These are phyloP conservation scores for Athrips mouffetella DNA, from an alignment of 2,888 invertebrate species.

Conservation along the genomic window DNA sequence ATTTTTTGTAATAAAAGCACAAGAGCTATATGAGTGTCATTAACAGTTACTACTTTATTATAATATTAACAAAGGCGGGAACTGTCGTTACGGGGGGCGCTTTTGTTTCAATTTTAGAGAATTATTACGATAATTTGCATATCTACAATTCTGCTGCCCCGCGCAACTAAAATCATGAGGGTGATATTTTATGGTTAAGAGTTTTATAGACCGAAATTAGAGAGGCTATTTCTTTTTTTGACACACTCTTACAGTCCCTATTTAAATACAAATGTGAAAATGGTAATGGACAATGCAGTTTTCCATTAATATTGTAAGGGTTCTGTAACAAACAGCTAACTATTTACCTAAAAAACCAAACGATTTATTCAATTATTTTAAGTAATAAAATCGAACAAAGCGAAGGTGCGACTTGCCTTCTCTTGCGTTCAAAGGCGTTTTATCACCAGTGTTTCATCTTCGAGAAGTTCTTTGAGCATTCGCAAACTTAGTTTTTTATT, in stretches of 20 bases:
- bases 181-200: slow-evolving; percentile 40
- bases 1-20: slow-evolving; percentile 44
- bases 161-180: slow-evolving; percentile 37
- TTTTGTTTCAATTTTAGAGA: slow-evolving; percentile 67
- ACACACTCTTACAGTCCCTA: background rate
- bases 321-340: too few relatives aligned
- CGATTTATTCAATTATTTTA: too few relatives aligned
- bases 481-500: too few relatives aligned
- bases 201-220: slow-evolving; percentile 14
- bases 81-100: slow-evolving; percentile 53
- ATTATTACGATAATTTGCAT: slow-evolving; percentile 66
- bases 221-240: slow-evolving; percentile 3
- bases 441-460: background rate
- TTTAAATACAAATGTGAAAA: background rate
- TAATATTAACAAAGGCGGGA: slow-evolving; percentile 65
- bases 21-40: slow-evolving; percentile 56
- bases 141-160: slow-evolving; percentile 29
- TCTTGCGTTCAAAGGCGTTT: background rate
- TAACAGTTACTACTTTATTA: slow-evolving; percentile 67
- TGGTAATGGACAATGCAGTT: background rate
- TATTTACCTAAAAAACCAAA: too few relatives aligned
- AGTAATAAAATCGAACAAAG: too few relatives aligned
- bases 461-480: too few relatives aligned
- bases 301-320: too few relatives aligned
- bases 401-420: too few relatives aligned